Conservation (phyloP, 1,140 invertebrate species). For the Aphelinus atriplicis region DNA sequence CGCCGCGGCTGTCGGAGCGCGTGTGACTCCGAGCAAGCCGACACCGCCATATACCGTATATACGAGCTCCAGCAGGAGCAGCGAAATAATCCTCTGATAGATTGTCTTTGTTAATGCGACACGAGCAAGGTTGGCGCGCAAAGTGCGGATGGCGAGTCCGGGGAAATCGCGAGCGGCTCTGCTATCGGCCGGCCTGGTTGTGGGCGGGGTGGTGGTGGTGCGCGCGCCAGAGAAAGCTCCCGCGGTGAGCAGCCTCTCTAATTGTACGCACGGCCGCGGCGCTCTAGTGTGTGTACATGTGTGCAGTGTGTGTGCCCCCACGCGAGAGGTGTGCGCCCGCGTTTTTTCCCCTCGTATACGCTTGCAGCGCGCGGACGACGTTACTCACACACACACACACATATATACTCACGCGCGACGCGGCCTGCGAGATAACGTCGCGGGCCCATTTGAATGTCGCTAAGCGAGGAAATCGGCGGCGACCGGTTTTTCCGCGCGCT, state of each 20-base stretch:
- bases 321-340: background rate
- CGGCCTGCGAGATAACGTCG: constrained; percentile 42
- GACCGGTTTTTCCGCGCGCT: constrained; percentile 31
- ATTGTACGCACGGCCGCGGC: constrained; percentile 23
- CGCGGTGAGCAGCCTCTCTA: constrained; percentile 38
- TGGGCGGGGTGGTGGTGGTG: constrained; percentile 54
- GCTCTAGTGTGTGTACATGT: background rate
- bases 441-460: constrained; percentile 50
- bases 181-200: constrained; percentile 41
- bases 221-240: constrained; percentile 55
- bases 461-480: constrained; percentile 38
- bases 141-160: background rate
- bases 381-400: too few relatives aligned
- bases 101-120: too few relatives aligned
- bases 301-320: background rate
- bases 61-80: too few relatives aligned
- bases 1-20: too few relatives aligned
- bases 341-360: too few relatives aligned
- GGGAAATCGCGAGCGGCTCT: constrained; percentile 19
- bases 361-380: too few relatives aligned
- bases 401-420: constrained; percentile 5
- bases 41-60: too few relatives aligned
- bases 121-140: too few relatives aligned
- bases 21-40: too few relatives aligned
- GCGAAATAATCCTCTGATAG: too few relatives aligned